Evolutionary conservation across 2,797 vertebrate genomes (phyloP).

Genomic region (Hyperoplus immaculatus): DNA sequence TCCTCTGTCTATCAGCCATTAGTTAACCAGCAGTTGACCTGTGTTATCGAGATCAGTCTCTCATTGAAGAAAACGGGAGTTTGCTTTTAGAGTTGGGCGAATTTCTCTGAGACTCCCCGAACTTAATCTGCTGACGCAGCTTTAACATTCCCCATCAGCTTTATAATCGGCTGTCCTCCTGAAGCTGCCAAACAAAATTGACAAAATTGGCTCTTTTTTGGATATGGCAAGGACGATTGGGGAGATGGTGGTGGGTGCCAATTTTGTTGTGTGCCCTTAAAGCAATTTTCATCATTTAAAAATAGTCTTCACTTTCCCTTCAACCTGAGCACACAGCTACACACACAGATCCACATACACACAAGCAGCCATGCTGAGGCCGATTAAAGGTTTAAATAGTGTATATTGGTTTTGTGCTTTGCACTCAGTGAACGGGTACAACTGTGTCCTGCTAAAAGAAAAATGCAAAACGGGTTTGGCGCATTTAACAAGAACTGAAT

Average conservation of each 20-base stretch:
- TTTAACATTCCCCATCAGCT: constrained; percentile 35
- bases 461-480: constrained; percentile 2
- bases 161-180: constrained; percentile 58
- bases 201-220: constrained; percentile 72
- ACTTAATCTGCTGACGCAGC: constrained; percentile 51
- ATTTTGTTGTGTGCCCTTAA: constrained; percentile 69
- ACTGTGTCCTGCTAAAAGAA: constrained; percentile 7
- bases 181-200: constrained; percentile 70
- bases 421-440: constrained; percentile 14
- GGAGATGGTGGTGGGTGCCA: constrained; percentile 54
- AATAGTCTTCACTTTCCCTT: constrained; percentile 53
- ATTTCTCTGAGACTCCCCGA: constrained; percentile 31
- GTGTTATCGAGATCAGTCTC: constrained; percentile 26
- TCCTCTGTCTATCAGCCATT: constrained; percentile 51
- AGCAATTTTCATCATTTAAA: constrained; percentile 73
- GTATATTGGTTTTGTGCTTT: constrained; percentile 39
- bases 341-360: constrained; percentile 20
- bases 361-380: constrained; percentile 6
- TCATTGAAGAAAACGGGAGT: constrained; percentile 62
- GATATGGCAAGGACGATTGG: constrained; percentile 66
- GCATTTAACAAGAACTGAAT: neutral
- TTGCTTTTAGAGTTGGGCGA: constrained; percentile 15
- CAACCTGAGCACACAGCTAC: constrained; percentile 26
- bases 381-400: constrained; percentile 46
- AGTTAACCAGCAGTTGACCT: constrained; percentile 28